Base-by-base conservation (phyloP, 1,140 invertebrate species). In the Drosophila micromelanica region DNA sequence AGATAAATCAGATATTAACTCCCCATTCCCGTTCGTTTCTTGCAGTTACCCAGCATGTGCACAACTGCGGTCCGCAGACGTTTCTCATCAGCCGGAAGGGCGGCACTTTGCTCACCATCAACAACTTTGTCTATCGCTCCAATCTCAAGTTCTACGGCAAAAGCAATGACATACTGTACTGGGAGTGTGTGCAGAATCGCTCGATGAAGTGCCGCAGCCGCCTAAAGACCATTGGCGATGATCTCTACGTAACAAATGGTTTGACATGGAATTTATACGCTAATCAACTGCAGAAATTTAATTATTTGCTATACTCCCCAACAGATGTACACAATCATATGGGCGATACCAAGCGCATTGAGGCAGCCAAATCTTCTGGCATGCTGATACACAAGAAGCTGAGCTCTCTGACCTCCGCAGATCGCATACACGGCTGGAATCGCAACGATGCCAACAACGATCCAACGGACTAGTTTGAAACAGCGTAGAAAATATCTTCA, bases 181-280 rank as follows among this genome's bases (percentile, higher is more conserved):
- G 91, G 91, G 91, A 92, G 67, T 92, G 91, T 46, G 86, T 92
- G 2, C 84, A 91, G 37, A 92, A 92, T 74, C 84, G 91, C 27
- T 90, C 87, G 6, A 80, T 77, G 23, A 92, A 92, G 48, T 92
- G 91, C 49, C 82, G 91, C 11, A 92, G 91, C 46, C 87, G 91
- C 17, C 57, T 92, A 8, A 92, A 92, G 60, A 92, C 91, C 37
- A 79, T 92, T 17, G 91, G 91, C 2, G 85, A 92, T 73, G 85
- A 92, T 81, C 74, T 92, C 54, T 91, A 87, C 52, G 81, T 92
- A 13, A 92, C 91, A 20, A 92, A 92, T 72, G 91, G 91, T 92
- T 64, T 45, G 73, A 74, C 43, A 12, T 6, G 8, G 1, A n/a
- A 11, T 46, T 0, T 37, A 6, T 0, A 30, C 6, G 27, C 5